These are phyloP conservation scores for Platynereis dumerilii DNA, from an alignment of 2,888 invertebrate genomes.

Conservation along the genomic window DNA sequence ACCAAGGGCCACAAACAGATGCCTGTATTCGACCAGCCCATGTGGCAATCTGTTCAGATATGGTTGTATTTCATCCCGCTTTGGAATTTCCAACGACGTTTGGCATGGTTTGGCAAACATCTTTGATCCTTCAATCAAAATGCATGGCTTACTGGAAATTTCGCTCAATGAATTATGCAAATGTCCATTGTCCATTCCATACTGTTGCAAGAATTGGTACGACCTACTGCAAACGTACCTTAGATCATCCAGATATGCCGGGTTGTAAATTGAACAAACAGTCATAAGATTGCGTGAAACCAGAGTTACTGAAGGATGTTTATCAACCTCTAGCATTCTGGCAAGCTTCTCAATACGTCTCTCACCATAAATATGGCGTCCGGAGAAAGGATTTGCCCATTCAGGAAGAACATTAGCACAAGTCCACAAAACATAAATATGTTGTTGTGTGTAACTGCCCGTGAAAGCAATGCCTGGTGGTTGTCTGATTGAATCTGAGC, in stretches of 20 bases:
- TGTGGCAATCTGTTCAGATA: conserved; percentile 40
- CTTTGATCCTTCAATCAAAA: conserved; percentile 30
- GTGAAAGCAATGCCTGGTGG: conserved; percentile 29
- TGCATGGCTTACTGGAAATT: conserved; percentile 9
- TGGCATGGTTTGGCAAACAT: conserved; percentile 32
- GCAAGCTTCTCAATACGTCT: conserved; percentile 12
- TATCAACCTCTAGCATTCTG: not conserved
- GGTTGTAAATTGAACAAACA: no score
- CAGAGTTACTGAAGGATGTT: conserved; percentile 21
- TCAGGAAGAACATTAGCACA: conserved; percentile 31
- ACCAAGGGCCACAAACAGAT: conserved; percentile 42
- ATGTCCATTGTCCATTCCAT: conserved; percentile 16
- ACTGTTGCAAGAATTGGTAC: conserved; percentile 28
- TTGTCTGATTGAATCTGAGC: conserved; percentile 4
- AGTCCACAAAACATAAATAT: conserved; percentile 34
- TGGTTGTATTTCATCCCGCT: conserved; percentile 39
- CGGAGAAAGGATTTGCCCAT: conserved; percentile 35
- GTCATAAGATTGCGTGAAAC: conserved; percentile 25
- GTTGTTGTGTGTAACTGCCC: conserved; percentile 22
- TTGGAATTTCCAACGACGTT: conserved; percentile 35
- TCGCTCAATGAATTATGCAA: conserved; percentile 17
- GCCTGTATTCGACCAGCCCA: conserved; percentile 35
- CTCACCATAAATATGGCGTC: not conserved
- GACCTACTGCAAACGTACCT: conserved; percentile 26
- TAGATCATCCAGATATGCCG: no score